Percentiles rank a stretch among this genome's conserved stretches.
Evolutionary conservation across 2,797 vertebrate genomes (phyloP).

Genomic region (Tympanoctomys barrerae): DNA sequence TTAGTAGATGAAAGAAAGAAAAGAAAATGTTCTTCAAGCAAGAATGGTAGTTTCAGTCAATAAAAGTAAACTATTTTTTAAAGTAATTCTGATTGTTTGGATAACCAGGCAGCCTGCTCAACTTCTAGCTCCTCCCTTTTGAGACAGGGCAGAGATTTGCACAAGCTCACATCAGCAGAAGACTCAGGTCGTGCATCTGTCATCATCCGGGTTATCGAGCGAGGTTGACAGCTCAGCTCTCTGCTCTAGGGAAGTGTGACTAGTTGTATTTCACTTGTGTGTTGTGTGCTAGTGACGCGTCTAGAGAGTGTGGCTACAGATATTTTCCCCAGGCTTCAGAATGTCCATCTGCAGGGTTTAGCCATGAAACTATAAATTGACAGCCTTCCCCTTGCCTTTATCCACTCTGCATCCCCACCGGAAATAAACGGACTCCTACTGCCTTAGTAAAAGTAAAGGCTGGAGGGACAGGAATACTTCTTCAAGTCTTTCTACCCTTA

Average conservation of each 20-base stretch:
- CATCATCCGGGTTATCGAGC: neutral
- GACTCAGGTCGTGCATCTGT: too few species aligned
- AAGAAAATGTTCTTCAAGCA: neutral
- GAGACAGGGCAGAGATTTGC: neutral
- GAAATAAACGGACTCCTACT: neutral
- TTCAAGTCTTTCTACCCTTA: neutral
- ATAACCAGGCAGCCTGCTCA: neutral
- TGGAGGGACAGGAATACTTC: neutral
- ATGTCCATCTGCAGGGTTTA: neutral
- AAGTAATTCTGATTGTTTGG: slow-evolving; percentile 12
- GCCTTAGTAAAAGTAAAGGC: neutral
- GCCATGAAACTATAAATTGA: neutral
- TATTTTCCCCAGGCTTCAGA: neutral
- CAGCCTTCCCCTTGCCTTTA: neutral
- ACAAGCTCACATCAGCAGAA: neutral
- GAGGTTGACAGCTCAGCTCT: neutral
- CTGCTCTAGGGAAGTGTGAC: neutral
- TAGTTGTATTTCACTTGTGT: neutral
- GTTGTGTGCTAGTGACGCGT: neutral
- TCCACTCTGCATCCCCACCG: neutral
- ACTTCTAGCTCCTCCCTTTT: neutral
- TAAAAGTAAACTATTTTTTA: neutral
- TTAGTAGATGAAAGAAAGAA: slow-evolving; percentile 17
- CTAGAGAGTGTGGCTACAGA: neutral
- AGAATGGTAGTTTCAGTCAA: neutral